phyloP scores from a whole-genome alignment of 1,140 invertebrate genomes.

The Drosophila navojoa region DNA sequence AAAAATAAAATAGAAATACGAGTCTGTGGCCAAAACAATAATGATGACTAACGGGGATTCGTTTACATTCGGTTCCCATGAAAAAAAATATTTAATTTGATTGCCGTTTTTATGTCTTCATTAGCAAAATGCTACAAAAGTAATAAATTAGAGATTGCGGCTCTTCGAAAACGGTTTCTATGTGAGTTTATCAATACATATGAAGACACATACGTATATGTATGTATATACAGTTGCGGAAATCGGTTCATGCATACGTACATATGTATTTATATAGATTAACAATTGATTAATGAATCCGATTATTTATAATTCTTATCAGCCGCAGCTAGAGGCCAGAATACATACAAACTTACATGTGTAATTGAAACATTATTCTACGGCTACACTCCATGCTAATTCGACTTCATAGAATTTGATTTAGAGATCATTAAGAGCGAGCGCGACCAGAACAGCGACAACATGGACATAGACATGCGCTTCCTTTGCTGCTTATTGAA shows the following conservation, averaged over 20 bases:
- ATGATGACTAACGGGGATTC: conserved; percentile 67
- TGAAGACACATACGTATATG: background rate
- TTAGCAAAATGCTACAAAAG: conserved; percentile 76
- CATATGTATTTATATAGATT: too few relatives aligned
- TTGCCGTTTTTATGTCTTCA: conserved; percentile 83
- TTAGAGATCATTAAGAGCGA: conserved; percentile 71
- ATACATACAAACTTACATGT: conserved; percentile 45
- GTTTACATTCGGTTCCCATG: conserved; percentile 77
- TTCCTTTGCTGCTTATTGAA: conserved; percentile 77
- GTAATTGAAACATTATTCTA: conserved; percentile 76
- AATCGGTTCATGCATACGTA: conserved; percentile 46
- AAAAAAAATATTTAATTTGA: conserved; percentile 81
- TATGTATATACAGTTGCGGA: background rate
- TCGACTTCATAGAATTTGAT: conserved; percentile 59
- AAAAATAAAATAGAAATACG: background rate
- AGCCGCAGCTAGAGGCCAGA: background rate
- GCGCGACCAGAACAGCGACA: conserved; percentile 47
- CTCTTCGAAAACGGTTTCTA: conserved; percentile 9
- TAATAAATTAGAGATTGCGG: conserved; percentile 75
- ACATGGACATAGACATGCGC: conserved; percentile 66
- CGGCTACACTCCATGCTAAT: conserved; percentile 72
- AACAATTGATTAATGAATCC: conserved; percentile 74
- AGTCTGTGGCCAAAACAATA: background rate
- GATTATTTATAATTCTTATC: conserved; percentile 78
- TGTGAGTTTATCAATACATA: conserved; percentile 3